phyloP scores from a whole-genome alignment of 1,140 invertebrate species.

The Heliconius hermathena region DNA sequence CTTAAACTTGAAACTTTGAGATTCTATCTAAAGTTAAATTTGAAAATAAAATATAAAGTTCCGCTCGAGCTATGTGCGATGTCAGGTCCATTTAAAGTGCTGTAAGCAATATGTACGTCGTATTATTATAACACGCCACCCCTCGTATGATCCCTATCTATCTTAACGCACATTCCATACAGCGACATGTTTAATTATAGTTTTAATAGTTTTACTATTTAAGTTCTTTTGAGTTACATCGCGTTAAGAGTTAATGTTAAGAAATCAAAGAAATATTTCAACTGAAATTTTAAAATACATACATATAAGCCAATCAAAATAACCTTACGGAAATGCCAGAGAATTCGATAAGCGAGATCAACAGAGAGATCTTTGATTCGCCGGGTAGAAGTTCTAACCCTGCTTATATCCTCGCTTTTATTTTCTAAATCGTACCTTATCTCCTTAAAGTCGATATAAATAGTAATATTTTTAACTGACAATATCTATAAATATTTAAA shows the following conservation, averaged over 20 bases:
- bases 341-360: too few relatives aligned
- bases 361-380: too few relatives aligned
- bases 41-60: background rate
- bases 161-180: background rate
- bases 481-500: background rate
- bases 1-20: background rate
- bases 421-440: too few relatives aligned
- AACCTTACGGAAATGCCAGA: too few relatives aligned
- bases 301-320: too few relatives aligned
- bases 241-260: too few relatives aligned
- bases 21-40: background rate
- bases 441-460: background rate
- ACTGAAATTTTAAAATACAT: too few relatives aligned
- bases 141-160: background rate
- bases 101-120: background rate
- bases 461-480: background rate
- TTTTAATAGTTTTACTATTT: slow-evolving; percentile 1
- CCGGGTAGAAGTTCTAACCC: too few relatives aligned
- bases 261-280: too few relatives aligned
- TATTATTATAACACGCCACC: slow-evolving; percentile 10
- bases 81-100: background rate
- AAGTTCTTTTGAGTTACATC: too few relatives aligned
- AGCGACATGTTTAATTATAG: background rate
- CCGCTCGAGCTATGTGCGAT: background rate
- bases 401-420: too few relatives aligned